phyloP scores from a whole-genome alignment of 2,888 invertebrate genomes.

The Calameuta pallipes region DNA sequence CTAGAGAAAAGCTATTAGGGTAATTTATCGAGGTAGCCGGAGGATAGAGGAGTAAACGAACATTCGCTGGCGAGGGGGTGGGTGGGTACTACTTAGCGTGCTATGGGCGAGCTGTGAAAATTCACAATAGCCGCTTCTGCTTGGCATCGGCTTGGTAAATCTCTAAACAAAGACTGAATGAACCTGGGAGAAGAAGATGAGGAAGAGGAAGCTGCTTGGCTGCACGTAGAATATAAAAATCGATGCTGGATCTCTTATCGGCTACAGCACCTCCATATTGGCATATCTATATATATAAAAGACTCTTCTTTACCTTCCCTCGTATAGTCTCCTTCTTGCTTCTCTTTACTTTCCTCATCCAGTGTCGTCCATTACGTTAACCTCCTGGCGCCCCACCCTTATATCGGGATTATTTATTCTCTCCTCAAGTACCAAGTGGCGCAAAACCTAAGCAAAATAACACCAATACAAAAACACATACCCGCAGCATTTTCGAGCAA shows the following conservation, averaged over 20 bases:
- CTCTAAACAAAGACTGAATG: constrained; percentile 2
- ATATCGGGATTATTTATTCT: background rate
- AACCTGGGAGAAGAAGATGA: background rate
- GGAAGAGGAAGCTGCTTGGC: background rate
- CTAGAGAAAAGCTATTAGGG: constrained; percentile 41
- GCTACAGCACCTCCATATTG: background rate
- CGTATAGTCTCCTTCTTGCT: background rate
- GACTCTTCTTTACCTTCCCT: background rate
- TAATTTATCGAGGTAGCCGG: constrained; percentile 39
- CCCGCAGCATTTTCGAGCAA: background rate
- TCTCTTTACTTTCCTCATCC: background rate
- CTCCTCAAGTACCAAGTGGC: background rate
- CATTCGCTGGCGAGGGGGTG: background rate
- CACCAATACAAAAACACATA: background rate
- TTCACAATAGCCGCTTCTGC: background rate
- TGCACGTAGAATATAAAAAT: background rate
- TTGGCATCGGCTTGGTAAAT: background rate
- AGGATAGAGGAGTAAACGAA: constrained; percentile 22
- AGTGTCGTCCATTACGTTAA: background rate
- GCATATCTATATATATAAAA: background rate
- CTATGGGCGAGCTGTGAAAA: constrained; percentile 1
- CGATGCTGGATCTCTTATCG: background rate
- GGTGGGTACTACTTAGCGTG: constrained; percentile 3
- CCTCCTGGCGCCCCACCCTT: background rate
- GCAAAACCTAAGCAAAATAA: background rate